Conservation (phyloP, 2,888 invertebrate species). For the Phyllotreta cruciferae region DNA sequence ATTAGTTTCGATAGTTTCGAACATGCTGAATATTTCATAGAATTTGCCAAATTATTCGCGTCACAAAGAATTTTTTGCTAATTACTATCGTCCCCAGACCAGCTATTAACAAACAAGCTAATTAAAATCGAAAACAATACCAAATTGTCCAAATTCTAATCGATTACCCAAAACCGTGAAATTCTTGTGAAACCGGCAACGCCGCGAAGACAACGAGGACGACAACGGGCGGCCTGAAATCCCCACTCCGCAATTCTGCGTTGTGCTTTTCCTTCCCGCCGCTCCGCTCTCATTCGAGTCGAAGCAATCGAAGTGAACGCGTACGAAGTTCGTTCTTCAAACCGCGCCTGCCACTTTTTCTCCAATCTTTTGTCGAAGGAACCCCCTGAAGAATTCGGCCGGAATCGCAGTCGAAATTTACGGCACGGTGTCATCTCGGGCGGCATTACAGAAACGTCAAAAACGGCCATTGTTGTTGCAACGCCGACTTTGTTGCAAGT, state of each 20-base stretch:
- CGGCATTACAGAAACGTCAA: too few relatives aligned
- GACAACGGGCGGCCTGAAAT: constrained; percentile 38
- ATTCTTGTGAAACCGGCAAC: constrained; percentile 21
- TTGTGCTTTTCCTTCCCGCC: constrained; percentile 50
- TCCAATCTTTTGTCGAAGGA: constrained; percentile 38
- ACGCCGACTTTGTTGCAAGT: constrained; percentile 39
- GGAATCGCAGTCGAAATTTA: constrained; percentile 1
- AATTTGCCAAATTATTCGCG: too few relatives aligned
- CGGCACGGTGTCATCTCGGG: constrained; percentile 3
- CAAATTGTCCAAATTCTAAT: not conserved
- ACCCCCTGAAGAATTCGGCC: constrained; percentile 24
- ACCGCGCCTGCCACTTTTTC: constrained; percentile 43
- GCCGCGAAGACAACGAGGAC: constrained; percentile 27
- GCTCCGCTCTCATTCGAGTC: constrained; percentile 50
- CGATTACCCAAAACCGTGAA: not conserved
- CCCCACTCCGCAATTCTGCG: constrained; percentile 45
- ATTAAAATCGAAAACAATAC: not conserved
- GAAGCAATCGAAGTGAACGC: constrained; percentile 39
- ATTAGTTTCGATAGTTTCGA: too few relatives aligned
- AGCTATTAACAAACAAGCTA: too few relatives aligned
- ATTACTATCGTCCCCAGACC: too few relatives aligned
- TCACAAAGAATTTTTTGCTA: too few relatives aligned
- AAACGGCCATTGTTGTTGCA: too few relatives aligned
- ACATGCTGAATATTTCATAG: too few relatives aligned
- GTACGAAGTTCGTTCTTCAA: constrained; percentile 29